These are phyloP conservation scores for Campylorhamphus procurvoides DNA, from an alignment of 2,113 vertebrate species.

Conservation along the genomic window DNA sequence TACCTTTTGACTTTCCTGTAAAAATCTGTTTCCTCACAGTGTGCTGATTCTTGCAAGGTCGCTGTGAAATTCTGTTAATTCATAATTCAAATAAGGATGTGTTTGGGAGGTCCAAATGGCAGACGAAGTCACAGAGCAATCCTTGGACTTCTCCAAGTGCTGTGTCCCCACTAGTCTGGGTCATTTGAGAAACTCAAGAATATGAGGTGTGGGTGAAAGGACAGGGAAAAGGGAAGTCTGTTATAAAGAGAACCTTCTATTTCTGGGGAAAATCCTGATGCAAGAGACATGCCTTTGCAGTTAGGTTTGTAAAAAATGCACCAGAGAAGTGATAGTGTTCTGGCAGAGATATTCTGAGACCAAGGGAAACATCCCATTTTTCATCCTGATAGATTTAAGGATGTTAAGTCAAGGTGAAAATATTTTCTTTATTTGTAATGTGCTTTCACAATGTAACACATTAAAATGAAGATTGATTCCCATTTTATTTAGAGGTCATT, in stretches of 20 bases:
- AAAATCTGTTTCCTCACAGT: not conserved
- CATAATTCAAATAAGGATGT: not conserved
- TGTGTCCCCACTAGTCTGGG: not conserved
- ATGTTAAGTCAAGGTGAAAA: not conserved
- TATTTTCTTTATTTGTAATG: not conserved
- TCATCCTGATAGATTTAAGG: not conserved
- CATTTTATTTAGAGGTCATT: conserved; percentile 57
- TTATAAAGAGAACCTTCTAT: not conserved
- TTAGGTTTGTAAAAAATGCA: not conserved
- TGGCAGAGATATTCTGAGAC: not conserved
- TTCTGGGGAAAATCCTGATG: not conserved
- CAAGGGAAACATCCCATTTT: not conserved
- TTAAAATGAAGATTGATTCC: conserved; percentile 34
- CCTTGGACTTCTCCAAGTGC: not conserved
- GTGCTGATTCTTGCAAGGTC: not conserved
- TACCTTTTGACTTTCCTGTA: not conserved
- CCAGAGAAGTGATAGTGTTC: not conserved
- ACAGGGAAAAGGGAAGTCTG: not conserved
- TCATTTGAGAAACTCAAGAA: not conserved
- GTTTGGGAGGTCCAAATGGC: not conserved
- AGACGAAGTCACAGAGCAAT: not conserved
- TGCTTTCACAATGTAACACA: not conserved
- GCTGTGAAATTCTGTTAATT: not conserved
- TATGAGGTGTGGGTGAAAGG: not conserved
- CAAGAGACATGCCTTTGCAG: not conserved